phyloP scores from a whole-genome alignment of 30 jellyfish, hydroid and myxozoan species.

The Turritopsis rubra region DNA sequence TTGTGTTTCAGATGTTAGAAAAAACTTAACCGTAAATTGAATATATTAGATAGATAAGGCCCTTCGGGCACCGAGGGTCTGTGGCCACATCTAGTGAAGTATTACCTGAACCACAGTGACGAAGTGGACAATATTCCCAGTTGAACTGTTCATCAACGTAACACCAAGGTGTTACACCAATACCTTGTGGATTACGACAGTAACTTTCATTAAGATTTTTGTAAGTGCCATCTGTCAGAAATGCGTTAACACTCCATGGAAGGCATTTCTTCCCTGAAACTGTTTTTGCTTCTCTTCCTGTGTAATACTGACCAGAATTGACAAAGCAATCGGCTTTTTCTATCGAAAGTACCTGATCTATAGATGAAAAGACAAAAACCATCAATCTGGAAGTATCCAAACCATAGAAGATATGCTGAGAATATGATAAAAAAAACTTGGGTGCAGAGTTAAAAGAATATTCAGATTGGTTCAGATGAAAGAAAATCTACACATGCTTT shows the following conservation, averaged over 20 bases:
- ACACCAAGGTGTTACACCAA: neutral
- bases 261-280: neutral
- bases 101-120: neutral
- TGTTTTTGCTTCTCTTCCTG: neutral
- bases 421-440: no score
- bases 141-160: neutral
- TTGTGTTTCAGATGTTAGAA: no score
- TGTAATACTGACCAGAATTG: neutral
- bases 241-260: neutral
- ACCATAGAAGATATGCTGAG: no score
- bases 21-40: no score
- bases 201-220: neutral
- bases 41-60: no score
- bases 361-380: neutral
- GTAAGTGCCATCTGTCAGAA: neutral
- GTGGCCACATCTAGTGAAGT: no score
- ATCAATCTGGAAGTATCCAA: no score
- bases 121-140: neutral
- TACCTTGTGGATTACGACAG: neutral
- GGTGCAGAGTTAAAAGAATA: no score
- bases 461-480: no score
- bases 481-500: no score
- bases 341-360: neutral
- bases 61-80: no score
- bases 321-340: neutral